Evolutionary conservation across 2,797 vertebrate genomes (phyloP).

Genomic region (Chiropotes sagulatus): DNA sequence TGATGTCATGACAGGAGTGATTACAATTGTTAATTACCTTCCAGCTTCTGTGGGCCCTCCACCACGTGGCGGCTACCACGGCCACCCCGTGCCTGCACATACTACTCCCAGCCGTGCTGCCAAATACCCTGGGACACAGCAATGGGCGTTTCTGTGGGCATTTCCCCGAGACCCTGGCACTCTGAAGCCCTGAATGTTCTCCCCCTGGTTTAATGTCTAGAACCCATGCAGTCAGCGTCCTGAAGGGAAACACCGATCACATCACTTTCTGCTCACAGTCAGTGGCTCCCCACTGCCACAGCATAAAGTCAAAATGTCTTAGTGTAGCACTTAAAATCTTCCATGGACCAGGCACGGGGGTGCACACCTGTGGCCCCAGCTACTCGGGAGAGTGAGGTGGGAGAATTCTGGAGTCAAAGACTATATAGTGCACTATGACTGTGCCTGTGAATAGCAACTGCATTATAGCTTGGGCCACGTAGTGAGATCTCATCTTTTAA

Average conservation of each 20-base stretch:
- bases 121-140: not conserved
- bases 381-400: not conserved
- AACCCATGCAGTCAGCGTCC: not conserved
- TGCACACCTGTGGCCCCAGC: no score
- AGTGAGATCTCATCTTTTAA: not conserved
- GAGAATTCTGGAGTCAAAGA: not conserved
- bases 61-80: not conserved
- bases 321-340: not conserved
- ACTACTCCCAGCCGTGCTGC: not conserved
- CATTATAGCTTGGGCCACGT: not conserved
- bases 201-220: not conserved
- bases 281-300: not conserved
- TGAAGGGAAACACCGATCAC: not conserved
- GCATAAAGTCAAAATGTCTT: not conserved
- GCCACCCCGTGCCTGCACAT: not conserved
- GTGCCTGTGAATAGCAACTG: not conserved
- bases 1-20: slow-evolving; percentile 75
- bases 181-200: not conserved
- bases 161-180: not conserved
- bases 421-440: not conserved
- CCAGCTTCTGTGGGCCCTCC: slow-evolving; percentile 34
- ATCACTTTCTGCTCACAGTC: not conserved
- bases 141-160: not conserved
- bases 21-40: slow-evolving; percentile 80
- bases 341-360: accelerated